A percentile compares a stretch with the other conserved stretches of the same genome.
These are phyloP conservation scores for Malurus alboscapulatus DNA, from an alignment of 2,113 vertebrate species.

Conservation along the genomic window DNA sequence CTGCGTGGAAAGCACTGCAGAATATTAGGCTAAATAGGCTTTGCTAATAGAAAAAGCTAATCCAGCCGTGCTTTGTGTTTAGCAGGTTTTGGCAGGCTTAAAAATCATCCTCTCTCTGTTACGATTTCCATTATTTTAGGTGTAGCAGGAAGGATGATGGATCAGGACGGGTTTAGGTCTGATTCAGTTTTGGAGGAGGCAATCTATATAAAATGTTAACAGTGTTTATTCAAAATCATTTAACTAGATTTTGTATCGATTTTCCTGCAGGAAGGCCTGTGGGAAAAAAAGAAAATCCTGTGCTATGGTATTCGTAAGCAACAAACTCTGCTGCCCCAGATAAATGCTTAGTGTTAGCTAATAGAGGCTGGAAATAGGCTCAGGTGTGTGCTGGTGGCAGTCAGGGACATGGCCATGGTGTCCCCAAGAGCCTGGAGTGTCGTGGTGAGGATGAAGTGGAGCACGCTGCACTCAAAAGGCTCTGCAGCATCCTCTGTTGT, in stretches of 20 bases:
- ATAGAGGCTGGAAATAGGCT: not conserved
- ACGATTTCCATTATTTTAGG: not conserved
- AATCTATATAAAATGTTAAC: not conserved
- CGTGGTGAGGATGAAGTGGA: fast-evolving
- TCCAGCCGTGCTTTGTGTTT: not conserved
- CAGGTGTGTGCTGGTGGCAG: fast-evolving
- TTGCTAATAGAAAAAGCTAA: not conserved
- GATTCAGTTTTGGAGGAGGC: not conserved
- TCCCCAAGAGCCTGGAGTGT: fast-evolving
- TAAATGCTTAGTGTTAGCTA: not conserved
- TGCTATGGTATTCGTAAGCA: not conserved
- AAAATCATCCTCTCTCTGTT: not conserved
- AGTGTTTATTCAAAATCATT: not conserved
- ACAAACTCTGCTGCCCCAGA: not conserved
- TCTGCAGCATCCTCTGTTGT: not conserved
- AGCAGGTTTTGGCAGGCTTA: not conserved
- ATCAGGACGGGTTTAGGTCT: not conserved
- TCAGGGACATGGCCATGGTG: fast-evolving
- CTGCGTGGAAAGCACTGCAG: not conserved
- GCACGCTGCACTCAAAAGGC: fast-evolving
- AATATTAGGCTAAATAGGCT: not conserved
- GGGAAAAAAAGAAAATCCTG: not conserved
- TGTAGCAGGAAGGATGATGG: not conserved
- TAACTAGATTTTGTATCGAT: slow-evolving; percentile 3
- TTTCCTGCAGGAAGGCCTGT: not conserved